These are phyloP conservation scores for Drosophila nasuta DNA, from an alignment of 1,140 invertebrate species.

Conservation along the genomic window DNA sequence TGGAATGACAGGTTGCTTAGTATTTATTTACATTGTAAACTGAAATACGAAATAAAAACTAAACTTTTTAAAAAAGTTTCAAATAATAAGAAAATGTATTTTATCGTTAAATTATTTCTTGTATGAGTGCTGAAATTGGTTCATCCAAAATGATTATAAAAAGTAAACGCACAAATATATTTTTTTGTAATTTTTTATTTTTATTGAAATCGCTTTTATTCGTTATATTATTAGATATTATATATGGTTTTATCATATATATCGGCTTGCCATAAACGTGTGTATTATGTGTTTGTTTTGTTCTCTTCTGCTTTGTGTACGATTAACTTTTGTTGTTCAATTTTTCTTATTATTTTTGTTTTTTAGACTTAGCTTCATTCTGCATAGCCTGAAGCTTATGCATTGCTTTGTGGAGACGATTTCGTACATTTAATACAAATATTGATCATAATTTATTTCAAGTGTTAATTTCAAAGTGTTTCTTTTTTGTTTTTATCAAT, in stretches of 20 bases:
- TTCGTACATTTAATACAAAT: constrained; percentile 73
- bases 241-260: constrained; percentile 80
- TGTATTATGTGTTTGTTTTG: constrained; percentile 66
- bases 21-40: constrained; percentile 41
- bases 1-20: not conserved
- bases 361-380: constrained; percentile 52
- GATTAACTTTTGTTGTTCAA: constrained; percentile 50
- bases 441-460: constrained; percentile 59
- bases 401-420: constrained; percentile 53
- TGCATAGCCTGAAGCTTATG: constrained; percentile 29
- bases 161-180: not conserved
- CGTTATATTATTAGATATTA: constrained; percentile 80
- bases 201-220: constrained; percentile 83
- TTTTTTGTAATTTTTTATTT: constrained; percentile 69
- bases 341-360: constrained; percentile 39
- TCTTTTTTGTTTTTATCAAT: constrained; percentile 32
- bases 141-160: not conserved
- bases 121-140: not conserved
- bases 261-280: constrained; percentile 77
- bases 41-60: constrained; percentile 29
- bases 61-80: constrained; percentile 57
- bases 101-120: not conserved
- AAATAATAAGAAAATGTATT: not conserved
- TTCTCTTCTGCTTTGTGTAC: constrained; percentile 50
- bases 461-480: constrained; percentile 47